Conservation (phyloP, 92 coral and sea anemone genomes). For the Palythoa grandiflora region DNA sequence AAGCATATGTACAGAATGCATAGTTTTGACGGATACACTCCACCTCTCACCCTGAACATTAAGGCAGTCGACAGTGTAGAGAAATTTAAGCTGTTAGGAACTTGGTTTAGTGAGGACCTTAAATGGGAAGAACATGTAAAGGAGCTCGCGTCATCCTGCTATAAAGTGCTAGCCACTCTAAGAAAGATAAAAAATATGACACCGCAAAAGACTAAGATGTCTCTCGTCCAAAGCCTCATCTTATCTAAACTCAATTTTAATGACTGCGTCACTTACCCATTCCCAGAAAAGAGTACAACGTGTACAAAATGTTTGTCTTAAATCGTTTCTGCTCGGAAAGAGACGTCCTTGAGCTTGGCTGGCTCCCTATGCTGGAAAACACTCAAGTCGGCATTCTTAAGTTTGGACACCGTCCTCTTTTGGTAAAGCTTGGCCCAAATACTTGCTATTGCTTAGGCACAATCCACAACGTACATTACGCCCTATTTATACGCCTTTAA, state of each 20-base stretch:
- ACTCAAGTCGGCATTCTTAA: no score
- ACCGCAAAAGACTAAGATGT: conserved; percentile 19
- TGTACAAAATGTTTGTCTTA: conserved; percentile 38
- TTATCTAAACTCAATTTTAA: conserved; percentile 37
- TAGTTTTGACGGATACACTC: background rate
- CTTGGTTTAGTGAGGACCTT: conserved; percentile 45
- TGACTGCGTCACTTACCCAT: conserved; percentile 8
- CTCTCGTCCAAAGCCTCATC: conserved; percentile 41
- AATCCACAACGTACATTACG: no score
- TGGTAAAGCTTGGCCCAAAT: no score
- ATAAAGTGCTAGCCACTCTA: conserved; percentile 18
- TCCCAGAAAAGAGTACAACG: conserved; percentile 43
- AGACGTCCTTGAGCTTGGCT: no score
- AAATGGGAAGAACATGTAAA: conserved; percentile 49
- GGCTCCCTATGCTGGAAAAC: no score
- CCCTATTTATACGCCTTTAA: no score
- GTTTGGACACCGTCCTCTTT: no score
- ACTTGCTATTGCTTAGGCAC: no score
- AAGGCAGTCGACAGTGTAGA: conserved; percentile 26
- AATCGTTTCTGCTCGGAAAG: no score
- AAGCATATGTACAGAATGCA: conserved; percentile 40
- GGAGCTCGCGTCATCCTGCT: conserved; percentile 31
- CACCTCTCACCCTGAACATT: conserved; percentile 27
- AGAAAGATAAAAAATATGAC: conserved; percentile 40
- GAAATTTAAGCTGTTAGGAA: conserved; percentile 37